These are phyloP conservation scores for Alouatta palliata DNA, from an alignment of 2,113 vertebrate species.

Conservation along the genomic window DNA sequence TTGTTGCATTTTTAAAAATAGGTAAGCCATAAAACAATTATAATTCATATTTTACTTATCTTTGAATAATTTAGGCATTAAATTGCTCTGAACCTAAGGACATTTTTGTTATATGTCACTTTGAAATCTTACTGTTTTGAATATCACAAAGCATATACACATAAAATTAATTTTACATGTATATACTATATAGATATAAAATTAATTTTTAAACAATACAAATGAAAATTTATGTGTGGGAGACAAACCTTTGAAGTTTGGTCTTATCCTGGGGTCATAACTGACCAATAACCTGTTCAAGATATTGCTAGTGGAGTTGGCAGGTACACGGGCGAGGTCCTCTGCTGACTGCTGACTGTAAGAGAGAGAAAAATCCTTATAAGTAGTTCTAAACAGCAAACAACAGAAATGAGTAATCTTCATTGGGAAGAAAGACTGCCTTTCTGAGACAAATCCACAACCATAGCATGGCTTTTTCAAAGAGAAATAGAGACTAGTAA, in stretches of 20 bases:
- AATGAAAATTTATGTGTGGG: not conserved
- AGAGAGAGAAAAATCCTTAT: conserved; percentile 44
- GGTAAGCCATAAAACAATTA: not conserved
- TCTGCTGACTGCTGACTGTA: conserved; percentile 94
- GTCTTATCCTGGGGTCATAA: conserved; percentile 97
- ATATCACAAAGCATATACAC: not conserved
- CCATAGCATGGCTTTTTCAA: not conserved
- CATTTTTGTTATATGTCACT: not conserved
- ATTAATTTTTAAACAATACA: conserved; percentile 33
- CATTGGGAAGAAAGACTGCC: not conserved
- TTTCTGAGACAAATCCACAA: not conserved
- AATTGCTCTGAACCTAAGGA: not conserved
- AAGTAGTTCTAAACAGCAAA: conserved; percentile 41
- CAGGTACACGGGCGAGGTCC: conserved; percentile 95
- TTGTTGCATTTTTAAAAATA: not conserved
- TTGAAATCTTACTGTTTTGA: not conserved
- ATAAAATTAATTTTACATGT: not conserved
- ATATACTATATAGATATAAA: not conserved
- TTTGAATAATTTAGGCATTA: not conserved
- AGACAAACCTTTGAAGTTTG: conserved; percentile 97
- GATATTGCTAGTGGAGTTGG: conserved; percentile 97
- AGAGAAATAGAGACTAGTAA: not conserved
- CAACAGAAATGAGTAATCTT: not conserved
- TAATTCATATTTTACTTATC: not conserved
- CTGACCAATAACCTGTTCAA: conserved; percentile 94